These are phyloP conservation scores for Sinocyclocheilus anshuiensis DNA, from an alignment of 2,113 vertebrate species.

Conservation along the genomic window DNA sequence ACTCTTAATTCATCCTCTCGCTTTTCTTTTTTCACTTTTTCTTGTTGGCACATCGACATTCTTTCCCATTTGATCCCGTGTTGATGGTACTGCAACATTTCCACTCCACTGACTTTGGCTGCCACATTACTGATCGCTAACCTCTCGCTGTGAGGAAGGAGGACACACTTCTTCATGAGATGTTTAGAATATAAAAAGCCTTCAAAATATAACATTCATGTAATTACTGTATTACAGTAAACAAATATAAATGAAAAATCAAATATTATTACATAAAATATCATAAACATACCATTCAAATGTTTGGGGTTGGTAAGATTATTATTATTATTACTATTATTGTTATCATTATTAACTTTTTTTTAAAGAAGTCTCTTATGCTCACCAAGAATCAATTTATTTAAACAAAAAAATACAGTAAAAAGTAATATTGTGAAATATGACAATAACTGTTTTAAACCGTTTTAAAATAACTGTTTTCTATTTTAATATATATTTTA, in stretches of 20 bases:
- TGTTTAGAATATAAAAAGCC: no score
- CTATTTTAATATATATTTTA: neutral
- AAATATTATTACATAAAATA: neutral
- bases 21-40: constrained; percentile 74
- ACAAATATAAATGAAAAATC: no score
- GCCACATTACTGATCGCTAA: constrained; percentile 14
- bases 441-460: no score
- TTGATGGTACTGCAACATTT: constrained; percentile 39
- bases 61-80: constrained; percentile 72
- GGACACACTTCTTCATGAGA: no score
- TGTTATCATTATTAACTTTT: neutral
- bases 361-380: neutral
- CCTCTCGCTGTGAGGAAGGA: constrained; percentile 42
- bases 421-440: neutral
- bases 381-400: neutral
- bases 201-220: neutral
- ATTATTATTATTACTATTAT: constrained; percentile 36
- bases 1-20: constrained; percentile 61
- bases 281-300: neutral
- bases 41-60: constrained; percentile 51
- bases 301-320: neutral
- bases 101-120: constrained; percentile 1
- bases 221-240: neutral
- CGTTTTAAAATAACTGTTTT: neutral
- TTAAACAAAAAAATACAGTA: neutral